Conservation (phyloP, 2,797 vertebrate genomes). For the Odontamblyopus rebecca region DNA sequence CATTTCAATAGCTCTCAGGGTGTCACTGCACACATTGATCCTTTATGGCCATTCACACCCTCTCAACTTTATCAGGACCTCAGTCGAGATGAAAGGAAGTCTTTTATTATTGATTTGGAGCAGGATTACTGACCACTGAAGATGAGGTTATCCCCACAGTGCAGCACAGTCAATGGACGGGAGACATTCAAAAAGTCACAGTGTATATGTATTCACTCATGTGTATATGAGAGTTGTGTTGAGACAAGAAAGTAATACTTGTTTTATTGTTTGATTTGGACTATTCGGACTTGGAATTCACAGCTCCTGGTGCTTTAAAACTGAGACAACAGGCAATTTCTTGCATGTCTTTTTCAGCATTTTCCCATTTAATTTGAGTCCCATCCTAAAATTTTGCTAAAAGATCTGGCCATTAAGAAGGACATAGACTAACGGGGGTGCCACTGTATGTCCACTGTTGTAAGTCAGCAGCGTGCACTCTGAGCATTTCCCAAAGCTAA, state of each 20-base stretch:
- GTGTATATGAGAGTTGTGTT: slow-evolving; percentile 24
- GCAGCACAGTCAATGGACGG: slow-evolving; percentile 48
- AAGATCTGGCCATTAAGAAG: slow-evolving; percentile 42
- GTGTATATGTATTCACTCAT: slow-evolving; percentile 57
- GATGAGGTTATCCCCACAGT: slow-evolving; percentile 62
- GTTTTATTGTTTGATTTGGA: background rate
- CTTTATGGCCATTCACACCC: slow-evolving; percentile 60
- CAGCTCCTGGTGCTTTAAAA: background rate
- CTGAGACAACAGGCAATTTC: background rate
- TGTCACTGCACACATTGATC: slow-evolving; percentile 34
- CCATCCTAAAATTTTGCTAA: slow-evolving; percentile 32
- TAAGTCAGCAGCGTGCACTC: slow-evolving; percentile 68
- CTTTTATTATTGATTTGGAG: slow-evolving; percentile 73
- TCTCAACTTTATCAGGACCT: slow-evolving; percentile 61
- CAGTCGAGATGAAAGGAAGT: slow-evolving; percentile 63
- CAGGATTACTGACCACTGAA: slow-evolving; percentile 64
- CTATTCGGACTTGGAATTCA: background rate
- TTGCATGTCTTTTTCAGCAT: background rate
- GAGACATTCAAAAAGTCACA: slow-evolving; percentile 39
- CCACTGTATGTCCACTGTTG: slow-evolving; percentile 64
- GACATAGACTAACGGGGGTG: slow-evolving; percentile 55
- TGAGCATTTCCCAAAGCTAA: slow-evolving; percentile 58
- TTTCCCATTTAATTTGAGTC: background rate
- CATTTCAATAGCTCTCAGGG: slow-evolving; percentile 40
- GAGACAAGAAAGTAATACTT: slow-evolving; percentile 15